Evolutionary conservation across 2,113 vertebrate genomes (phyloP).

Genomic region (Pogona vitticeps): DNA sequence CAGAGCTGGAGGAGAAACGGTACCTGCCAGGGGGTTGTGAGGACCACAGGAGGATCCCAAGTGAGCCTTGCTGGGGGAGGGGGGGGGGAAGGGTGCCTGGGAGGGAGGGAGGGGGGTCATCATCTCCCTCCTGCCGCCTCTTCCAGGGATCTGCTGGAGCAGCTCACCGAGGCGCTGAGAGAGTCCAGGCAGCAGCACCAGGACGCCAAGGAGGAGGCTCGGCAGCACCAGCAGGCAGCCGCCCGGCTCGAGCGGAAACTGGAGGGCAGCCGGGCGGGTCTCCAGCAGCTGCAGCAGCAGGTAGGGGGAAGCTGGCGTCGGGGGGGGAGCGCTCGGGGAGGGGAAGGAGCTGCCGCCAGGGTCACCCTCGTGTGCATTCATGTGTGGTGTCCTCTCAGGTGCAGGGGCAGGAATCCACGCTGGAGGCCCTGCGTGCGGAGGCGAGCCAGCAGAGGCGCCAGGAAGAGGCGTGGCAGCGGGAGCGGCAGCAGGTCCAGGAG

Average conservation of each 20-base stretch:
- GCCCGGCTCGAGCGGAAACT: conserved; percentile 56
- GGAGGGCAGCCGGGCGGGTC: conserved; percentile 45
- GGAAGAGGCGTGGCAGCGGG: conserved; percentile 58
- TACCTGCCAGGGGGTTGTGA: conserved; percentile 2
- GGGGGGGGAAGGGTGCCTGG: too few species aligned
- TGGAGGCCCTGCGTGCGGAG: conserved; percentile 55
- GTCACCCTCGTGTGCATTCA: too few species aligned
- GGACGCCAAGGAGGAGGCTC: conserved; percentile 54
- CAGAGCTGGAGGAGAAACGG: conserved; percentile 64
- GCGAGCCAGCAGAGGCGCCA: conserved; percentile 43
- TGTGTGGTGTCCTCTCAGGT: conserved; percentile 45
- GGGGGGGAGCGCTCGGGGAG: neutral
- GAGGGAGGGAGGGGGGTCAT: neutral
- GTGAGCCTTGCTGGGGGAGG: neutral
- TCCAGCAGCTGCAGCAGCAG: conserved; percentile 66
- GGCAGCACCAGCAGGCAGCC: conserved; percentile 57
- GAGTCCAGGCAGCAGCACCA: conserved; percentile 60
- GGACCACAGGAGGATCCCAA: neutral
- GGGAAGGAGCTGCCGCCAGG: too few species aligned
- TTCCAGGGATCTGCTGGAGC: conserved; percentile 60
- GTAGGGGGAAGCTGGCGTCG: conserved; percentile 47
- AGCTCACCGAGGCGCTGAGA: conserved; percentile 56
- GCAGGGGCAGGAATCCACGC: conserved; percentile 45
- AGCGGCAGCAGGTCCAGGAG: conserved; percentile 52
- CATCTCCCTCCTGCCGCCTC: neutral